Conservation (phyloP, 2,113 vertebrate genomes). For the Dasyornis broadbenti region DNA sequence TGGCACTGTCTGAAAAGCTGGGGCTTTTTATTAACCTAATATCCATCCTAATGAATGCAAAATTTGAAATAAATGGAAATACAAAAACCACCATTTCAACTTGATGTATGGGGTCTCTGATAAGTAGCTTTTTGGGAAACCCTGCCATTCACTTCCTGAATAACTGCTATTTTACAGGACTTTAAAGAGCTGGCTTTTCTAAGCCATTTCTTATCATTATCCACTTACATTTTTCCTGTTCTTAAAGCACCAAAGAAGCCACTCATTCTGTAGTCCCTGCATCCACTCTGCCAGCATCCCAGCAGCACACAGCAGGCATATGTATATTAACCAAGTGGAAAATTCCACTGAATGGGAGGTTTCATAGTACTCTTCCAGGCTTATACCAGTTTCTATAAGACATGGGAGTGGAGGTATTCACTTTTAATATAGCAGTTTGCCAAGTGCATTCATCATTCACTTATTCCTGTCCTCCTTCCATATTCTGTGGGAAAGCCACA, state of each 20-base stretch:
- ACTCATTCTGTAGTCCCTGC: neutral
- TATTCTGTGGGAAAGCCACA: neutral
- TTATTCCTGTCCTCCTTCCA: neutral
- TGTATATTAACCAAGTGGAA: slow-evolving; percentile 8
- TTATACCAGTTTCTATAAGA: neutral
- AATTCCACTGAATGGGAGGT: slow-evolving; percentile 25
- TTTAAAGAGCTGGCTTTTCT: neutral
- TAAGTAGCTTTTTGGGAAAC: neutral
- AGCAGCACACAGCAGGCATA: neutral
- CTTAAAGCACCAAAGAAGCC: neutral
- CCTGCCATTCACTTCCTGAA: neutral
- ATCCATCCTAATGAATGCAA: neutral
- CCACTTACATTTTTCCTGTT: neutral
- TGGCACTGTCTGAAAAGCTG: neutral
- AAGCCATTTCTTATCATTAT: neutral
- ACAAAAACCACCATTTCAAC: neutral
- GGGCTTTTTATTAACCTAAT: neutral
- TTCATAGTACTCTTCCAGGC: neutral
- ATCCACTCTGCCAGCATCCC: neutral
- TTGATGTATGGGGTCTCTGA: neutral
- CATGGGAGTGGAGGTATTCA: neutral
- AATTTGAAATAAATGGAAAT: neutral
- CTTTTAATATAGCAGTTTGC: neutral
- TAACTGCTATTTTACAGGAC: neutral
- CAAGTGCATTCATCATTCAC: neutral